These are phyloP conservation scores for Odontophorus gujanensis DNA, from an alignment of 2,113 vertebrate genomes.

Conservation along the genomic window DNA sequence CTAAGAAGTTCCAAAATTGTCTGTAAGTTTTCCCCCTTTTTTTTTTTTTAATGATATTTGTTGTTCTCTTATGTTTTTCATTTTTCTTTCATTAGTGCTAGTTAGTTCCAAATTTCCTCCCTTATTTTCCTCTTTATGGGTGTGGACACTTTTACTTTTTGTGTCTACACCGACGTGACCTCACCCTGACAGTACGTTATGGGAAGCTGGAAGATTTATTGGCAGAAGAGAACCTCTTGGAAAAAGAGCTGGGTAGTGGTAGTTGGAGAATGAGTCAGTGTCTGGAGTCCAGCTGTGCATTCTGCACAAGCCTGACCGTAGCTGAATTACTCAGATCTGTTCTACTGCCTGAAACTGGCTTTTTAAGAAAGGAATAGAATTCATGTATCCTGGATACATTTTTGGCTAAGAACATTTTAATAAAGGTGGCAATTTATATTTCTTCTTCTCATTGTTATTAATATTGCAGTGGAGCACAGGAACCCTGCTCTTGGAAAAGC, in stretches of 20 bases:
- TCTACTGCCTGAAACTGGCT: background rate
- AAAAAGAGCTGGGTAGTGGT: constrained; percentile 15
- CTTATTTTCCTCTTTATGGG: constrained; percentile 29
- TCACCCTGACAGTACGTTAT: constrained; percentile 32
- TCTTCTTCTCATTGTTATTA: background rate
- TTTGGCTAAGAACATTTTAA: background rate
- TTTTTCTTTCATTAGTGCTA: background rate
- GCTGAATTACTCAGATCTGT: constrained; percentile 12
- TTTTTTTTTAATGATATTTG: background rate
- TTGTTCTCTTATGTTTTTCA: background rate
- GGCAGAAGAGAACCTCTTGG: background rate
- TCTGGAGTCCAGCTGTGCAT: constrained; percentile 65
- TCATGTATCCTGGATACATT: background rate
- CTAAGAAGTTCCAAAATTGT: background rate
- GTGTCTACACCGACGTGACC: constrained; percentile 15
- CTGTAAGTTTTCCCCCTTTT: background rate
- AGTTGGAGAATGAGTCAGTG: constrained; percentile 71
- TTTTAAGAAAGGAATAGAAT: background rate
- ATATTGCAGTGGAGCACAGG: background rate
- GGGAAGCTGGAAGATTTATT: constrained; percentile 25
- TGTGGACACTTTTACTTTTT: constrained; percentile 18
- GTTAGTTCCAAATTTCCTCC: background rate
- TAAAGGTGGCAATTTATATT: background rate
- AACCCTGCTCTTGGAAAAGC: background rate
- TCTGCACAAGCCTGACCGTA: constrained; percentile 19